Evolutionary conservation across 2,797 vertebrate species (phyloP), one percentile per base, ranked within the genome.

Genomic region (Lateolabrax maculatus): DNA sequence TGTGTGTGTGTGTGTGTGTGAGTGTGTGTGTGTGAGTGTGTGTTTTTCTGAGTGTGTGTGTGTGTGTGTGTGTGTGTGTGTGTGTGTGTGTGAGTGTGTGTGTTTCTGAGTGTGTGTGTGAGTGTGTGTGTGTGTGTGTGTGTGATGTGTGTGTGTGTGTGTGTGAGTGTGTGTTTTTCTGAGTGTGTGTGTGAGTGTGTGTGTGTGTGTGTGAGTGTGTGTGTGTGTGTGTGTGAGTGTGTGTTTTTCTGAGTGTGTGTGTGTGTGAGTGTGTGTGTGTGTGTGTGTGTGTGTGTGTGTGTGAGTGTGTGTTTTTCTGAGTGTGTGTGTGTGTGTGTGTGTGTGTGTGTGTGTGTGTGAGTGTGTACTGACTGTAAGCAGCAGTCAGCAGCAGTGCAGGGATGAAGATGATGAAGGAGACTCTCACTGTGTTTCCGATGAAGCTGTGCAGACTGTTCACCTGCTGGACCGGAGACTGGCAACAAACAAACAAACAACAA

Each of bases 321-420:
- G n/a, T 23, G 48, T 61, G 6, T 41, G 44, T 23, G 21, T 49
- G 21, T 55, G 56, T 61, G 55, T 61, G 39, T 49, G 64, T 74
- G 31, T 61, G 39, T 67, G 19, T 23, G 27, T 39, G 48, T 57
- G 44, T 46, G 31, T 39, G 34, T 29, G 49, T 44, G 67, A 37
- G 53, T 52, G 37, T 77, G 34, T 31, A 91, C 92, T 88, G 75
- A 94, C 93, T 88, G 73, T 89, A 62, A 25, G 84, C 56, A 64
- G 87, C 63, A 9, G 70, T 65, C 48, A 93, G 66, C 69, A 94
- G 75, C 70, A 94, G 72, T 2, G 85, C 86, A 9, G 93, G 91
- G 21, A 92, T 87, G 80, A 93, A 93, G 64, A 90, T n/a, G 79
- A 94, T 83, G 53, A 90, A 85, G 66, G 89, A 87, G 2, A 70